Evolutionary conservation across 1,140 invertebrate genomes (phyloP), one percentile per base, ranked within the genome.

Genomic region (Hydropsyche tenuis): DNA sequence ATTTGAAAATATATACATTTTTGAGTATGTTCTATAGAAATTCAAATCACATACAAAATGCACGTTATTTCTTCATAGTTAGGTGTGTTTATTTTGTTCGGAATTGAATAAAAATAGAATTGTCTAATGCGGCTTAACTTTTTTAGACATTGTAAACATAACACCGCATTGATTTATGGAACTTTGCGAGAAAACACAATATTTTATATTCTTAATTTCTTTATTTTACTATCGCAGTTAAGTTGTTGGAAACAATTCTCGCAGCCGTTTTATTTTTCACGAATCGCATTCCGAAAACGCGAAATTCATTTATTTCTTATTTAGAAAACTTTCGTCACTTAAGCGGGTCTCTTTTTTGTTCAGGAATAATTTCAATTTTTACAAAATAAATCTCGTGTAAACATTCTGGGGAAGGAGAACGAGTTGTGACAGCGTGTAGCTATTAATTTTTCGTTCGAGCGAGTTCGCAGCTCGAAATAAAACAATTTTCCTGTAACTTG

Each of bases 361-460:
- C 56, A 22, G 14, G 45, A 25, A 60, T 60, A 20, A 60, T 60
- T 60, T 25, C 56, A 23, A 60, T 60, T 60, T 37, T 60, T 60
- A 20, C n/a, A 11, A 60, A 60, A 60, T 60, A 60, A 60, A 60
- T 60, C 56, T 60, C 20, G 18, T n/a, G 23, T 60, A 25, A 60
- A 60, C 56, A 60, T 60, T 60, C 22, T 20, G n/a, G n/a, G 16
- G 18, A n/a, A n/a, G n/a, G n/a, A n/a, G n/a, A n/a, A n/a, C 20
- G 18, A 46, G 45, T 46, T 46, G 45, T 46, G 45, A 53, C 51
- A 53, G 11, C 51, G 51, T 60, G 56, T 25, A 25, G 56, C 56
- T 60, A 60, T 60, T 60, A 60, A 25, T 60, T 60, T 60, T 60
- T 60, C 56, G 23, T 60, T 25, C 56, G 51, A 53, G 22, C 51